Percentiles rank a stretch among this genome's conserved stretches.
Evolutionary conservation across 2,888 invertebrate genomes (phyloP).

Genomic region (Endomychus coccineus): DNA sequence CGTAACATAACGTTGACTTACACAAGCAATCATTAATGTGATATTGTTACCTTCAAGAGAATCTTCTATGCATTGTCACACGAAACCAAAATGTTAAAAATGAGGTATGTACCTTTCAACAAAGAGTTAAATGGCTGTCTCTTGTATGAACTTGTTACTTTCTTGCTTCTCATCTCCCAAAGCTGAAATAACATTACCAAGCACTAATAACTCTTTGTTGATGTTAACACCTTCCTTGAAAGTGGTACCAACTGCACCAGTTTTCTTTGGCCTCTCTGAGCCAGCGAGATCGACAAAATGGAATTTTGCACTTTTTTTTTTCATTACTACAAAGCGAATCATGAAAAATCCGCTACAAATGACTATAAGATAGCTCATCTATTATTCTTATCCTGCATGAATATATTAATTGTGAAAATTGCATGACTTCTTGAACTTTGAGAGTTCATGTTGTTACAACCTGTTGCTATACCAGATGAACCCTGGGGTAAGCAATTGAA

Average conservation of each 20-base stretch:
- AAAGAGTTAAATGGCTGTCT: no score
- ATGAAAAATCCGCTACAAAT: slow-evolving; percentile 9
- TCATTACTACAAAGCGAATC: slow-evolving; percentile 47
- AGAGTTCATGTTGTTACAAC: no score
- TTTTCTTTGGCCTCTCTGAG: slow-evolving; percentile 84
- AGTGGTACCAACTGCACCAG: slow-evolving; percentile 78
- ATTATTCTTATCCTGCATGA: no score
- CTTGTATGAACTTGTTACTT: no score
- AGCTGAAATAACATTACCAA: slow-evolving; percentile 92
- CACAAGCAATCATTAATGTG: slow-evolving; percentile 92
- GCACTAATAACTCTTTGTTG: slow-evolving; percentile 80
- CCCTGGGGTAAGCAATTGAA: no score
- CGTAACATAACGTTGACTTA: slow-evolving; percentile 86
- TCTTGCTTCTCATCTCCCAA: slow-evolving; percentile 62
- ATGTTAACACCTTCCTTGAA: slow-evolving; percentile 87
- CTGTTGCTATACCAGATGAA: no score
- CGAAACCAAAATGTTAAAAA: no score
- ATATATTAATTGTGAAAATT: no score
- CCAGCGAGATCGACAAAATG: slow-evolving; percentile 90
- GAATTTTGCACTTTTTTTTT: slow-evolving; percentile 74
- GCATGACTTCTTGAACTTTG: no score
- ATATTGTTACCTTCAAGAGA: slow-evolving; percentile 91
- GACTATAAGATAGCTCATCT: slow-evolving; percentile 23
- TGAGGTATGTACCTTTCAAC: no score
- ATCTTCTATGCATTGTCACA: slow-evolving; percentile 57